Percentiles rank a stretch among this genome's conserved stretches.
Conservation (phyloP, 2,888 invertebrate genomes). For the Hypercompe scribonia region DNA sequence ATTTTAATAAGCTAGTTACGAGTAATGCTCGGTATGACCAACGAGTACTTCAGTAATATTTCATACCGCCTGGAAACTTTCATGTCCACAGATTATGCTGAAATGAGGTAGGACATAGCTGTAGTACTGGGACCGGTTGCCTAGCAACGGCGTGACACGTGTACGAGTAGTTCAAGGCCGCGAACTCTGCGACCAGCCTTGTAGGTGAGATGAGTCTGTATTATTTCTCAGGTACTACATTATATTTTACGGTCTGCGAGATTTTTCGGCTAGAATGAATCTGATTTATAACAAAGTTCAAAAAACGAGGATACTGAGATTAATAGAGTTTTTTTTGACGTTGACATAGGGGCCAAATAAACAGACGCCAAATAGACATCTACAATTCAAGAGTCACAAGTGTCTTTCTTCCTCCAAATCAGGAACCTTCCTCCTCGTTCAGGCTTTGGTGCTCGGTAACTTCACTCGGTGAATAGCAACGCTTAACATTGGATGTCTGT, state of each 20-base stretch:
- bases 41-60: background rate
- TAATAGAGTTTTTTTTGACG: background rate
- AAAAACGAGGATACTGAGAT: background rate
- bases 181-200: constrained; percentile 26
- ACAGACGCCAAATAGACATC: no score
- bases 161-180: constrained; percentile 37
- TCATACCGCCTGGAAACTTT: background rate
- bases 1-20: background rate
- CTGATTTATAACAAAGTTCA: background rate
- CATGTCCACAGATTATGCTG: background rate
- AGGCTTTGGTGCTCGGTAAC: no score
- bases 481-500: no score
- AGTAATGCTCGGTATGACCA: background rate
- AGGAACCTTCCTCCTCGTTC: no score
- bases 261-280: background rate
- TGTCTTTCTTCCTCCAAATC: no score
- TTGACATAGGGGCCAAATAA: background rate
- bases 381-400: no score
- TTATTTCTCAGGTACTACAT: constrained; percentile 8
- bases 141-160: constrained; percentile 43
- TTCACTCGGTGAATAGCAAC: no score
- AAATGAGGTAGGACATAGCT: background rate
- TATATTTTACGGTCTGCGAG: background rate
- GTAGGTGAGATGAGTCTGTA: constrained; percentile 10
- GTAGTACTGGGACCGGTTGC: constrained; percentile 34